These are phyloP conservation scores for Trachelipus rathkii DNA, from an alignment of 1,140 invertebrate species.

Conservation along the genomic window DNA sequence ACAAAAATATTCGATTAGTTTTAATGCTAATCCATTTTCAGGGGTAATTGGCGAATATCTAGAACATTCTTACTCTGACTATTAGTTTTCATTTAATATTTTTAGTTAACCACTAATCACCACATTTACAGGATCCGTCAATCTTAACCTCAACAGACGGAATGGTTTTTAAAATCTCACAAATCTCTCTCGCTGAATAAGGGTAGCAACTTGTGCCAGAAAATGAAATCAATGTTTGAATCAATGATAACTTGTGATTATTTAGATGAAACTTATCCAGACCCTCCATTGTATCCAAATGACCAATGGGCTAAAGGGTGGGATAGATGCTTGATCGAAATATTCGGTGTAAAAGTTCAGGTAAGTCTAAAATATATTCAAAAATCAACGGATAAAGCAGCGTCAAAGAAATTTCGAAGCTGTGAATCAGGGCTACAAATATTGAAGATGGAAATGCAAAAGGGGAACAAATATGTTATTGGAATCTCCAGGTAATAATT, in stretches of 20 bases:
- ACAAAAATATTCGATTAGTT: no score
- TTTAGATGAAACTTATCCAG: constrained; percentile 50
- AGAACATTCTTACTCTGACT: no score
- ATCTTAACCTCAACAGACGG: no score
- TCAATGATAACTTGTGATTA: constrained; percentile 51
- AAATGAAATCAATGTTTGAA: constrained; percentile 50
- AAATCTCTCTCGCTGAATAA: no score
- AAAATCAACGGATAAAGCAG: not conserved
- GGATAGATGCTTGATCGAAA: constrained; percentile 49
- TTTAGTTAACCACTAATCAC: no score
- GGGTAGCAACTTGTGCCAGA: no score
- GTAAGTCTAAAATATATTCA: not conserved
- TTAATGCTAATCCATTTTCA: no score
- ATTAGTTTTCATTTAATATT: no score
- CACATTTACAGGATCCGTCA: no score
- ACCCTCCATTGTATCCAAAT: constrained; percentile 47
- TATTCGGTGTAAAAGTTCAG: constrained; percentile 27
- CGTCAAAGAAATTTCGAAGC: not conserved
- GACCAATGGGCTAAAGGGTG: constrained; percentile 50
- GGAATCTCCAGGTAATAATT: not conserved
- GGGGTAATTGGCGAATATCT: no score
- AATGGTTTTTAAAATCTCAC: no score
- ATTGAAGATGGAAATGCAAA: not conserved
- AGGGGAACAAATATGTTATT: not conserved
- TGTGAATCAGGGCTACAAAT: not conserved